Base-by-base conservation (phyloP, 2,113 vertebrate species). In the Colistium nudipinnis region DNA sequence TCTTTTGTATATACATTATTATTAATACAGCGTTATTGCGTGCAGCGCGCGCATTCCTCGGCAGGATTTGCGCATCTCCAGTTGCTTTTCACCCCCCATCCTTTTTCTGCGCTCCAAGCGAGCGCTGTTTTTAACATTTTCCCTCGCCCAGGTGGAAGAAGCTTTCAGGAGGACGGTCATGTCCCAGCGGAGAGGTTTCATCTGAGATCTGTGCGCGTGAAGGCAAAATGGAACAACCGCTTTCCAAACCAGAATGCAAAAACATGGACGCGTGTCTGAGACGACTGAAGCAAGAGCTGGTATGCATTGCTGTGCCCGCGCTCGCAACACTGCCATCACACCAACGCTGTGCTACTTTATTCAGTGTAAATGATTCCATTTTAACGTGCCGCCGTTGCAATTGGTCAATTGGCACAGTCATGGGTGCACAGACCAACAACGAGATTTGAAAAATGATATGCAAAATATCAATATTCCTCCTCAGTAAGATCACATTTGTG, bases 221-320 rank as follows among this genome's bases (percentile, higher is more conserved):
- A 22, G 19, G 39, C 17, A 66, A 30, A n/a, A 92, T 89, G 91
- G 87, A 92, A 47, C 69, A 60, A 7, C 64, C 78, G 48, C 63
- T 83, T 68, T 76, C 68, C 68, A 89, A 76, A 68, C 79, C 81
- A 45, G 91, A 92, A 65, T 62, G 84, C 76, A 91, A 76, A 71
- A 90, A 81, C 80, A 94, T 94, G 92, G 93, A 94, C 25, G 69
- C 84, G 74, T 94, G 92, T 87, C 80, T 93, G 76, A 91, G 87
- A 39, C 87, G 91, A 61, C 87, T 94, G 73, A 94, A 91, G 71
- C 92, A 91, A 52, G 92, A 93, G 45, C 83, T 93, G 92, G 93
- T 93, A 87, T 9, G 93, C n/a, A n/a, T n/a, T n/a, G n/a, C n/a
- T n/a, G n/a, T n/a, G n/a, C n/a, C n/a, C n/a, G n/a, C n/a, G n/a